These are phyloP conservation scores for Ypsolopha scabrella DNA, from an alignment of 2,888 invertebrate species.

Conservation along the genomic window DNA sequence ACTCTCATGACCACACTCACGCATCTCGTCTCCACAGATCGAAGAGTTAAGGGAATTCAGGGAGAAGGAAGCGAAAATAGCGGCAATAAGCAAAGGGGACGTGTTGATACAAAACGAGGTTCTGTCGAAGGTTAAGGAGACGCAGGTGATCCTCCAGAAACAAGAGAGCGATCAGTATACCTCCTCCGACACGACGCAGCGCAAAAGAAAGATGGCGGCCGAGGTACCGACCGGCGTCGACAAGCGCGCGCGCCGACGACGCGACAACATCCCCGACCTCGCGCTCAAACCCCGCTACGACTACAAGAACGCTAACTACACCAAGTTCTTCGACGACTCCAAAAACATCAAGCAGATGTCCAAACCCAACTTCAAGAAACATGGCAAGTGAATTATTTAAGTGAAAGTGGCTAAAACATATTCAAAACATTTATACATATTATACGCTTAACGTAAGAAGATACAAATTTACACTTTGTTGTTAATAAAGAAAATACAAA, in stretches of 20 bases:
- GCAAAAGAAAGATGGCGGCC: neutral
- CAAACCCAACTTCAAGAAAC: constrained; percentile 39
- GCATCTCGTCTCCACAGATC: constrained; percentile 22
- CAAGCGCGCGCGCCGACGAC: too few species aligned
- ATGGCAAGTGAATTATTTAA: constrained; percentile 21
- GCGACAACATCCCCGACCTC: neutral
- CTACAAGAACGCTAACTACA: constrained; percentile 40
- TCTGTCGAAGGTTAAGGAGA: constrained; percentile 30
- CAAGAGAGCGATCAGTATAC: neutral
- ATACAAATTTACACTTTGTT: too few species aligned
- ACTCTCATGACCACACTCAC: too few species aligned
- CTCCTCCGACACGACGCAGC: neutral
- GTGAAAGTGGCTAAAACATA: constrained; percentile 5
- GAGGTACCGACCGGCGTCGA: neutral
- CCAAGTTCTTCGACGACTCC: constrained; percentile 34
- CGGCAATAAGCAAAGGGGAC: constrained; percentile 36
- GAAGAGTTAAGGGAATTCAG: constrained; percentile 41
- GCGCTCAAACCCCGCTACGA: constrained; percentile 19
- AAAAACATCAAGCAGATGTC: constrained; percentile 30
- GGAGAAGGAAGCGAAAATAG: constrained; percentile 43
- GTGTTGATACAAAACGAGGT: constrained; percentile 41
- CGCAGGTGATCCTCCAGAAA: constrained; percentile 22
- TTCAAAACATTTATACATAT: too few species aligned
- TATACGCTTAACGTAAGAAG: too few species aligned
- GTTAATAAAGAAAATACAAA: too few species aligned